Base-by-base conservation (phyloP, 2,797 vertebrate genomes). In the Mormyrus hasselquistii region DNA sequence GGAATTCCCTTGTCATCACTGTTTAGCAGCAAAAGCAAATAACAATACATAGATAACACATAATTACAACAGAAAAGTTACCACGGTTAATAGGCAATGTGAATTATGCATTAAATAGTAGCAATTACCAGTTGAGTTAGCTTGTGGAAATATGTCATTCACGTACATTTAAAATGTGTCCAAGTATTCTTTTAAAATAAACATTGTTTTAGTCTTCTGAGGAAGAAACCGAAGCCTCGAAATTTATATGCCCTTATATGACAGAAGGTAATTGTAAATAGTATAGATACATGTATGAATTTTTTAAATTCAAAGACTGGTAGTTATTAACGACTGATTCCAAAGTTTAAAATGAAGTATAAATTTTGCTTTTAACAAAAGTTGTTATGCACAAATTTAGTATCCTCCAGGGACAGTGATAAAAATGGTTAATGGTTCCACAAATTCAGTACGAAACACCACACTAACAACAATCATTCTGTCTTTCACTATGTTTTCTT, bases 21-120 rank as follows among this genome's bases (percentile, higher is more conserved):
- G 29, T 44, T 65, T 86, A 50, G 88, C 88, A 89, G 55, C 82
- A 65, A 44, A 22, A 84, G 49, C 49, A 85, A 85, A 50, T 52
- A 85, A 52, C 22, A 85, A 10, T 14, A 49, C 44, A 83, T 9
- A 83, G 83, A 52, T 44, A 29, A 85, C 34, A 53, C 22, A 29
- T 52, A 53, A 50, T 25, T 49, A 47, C 44, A 84, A 29, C 10
- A 83, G 49, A n/a, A 85, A 50, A 83, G n/a, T 82, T 38, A 50
- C 38, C 29, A n/a, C 12, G 1, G 76, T 82, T 82, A 82, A 47
- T 82, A 44, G 38, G 41, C 41, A 82, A 44, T 47, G 41, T 47
- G 41, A 44, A 44, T 44, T n/a, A 79, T 69, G 65, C 65, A 73
- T 73, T 38, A 73, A 73, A 73, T 73, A 73, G 14, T 82, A 82